Evolutionary conservation across 2,797 vertebrate species (phyloP).

Genomic region (Kryptopterus vitreolus): DNA sequence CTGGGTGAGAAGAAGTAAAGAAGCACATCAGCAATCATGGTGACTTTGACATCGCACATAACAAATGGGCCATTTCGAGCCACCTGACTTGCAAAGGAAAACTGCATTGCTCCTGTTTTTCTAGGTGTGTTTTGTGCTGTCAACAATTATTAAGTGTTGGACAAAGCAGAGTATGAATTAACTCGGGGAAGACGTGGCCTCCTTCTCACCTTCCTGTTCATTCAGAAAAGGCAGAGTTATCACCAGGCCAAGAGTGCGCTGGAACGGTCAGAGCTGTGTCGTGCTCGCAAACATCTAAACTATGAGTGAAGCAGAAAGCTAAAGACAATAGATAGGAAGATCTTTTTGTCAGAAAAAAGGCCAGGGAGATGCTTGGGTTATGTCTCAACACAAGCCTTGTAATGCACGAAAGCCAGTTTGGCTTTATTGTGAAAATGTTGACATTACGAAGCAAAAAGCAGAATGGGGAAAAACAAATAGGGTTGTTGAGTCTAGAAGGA

Average conservation of each 20-base stretch:
- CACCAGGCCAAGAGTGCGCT: conserved; percentile 53
- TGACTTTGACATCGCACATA: background rate
- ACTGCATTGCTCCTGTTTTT: background rate
- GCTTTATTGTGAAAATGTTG: background rate
- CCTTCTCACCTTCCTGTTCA: conserved; percentile 59
- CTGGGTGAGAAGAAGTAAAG: background rate
- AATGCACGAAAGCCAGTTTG: background rate
- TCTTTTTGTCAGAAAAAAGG: background rate
- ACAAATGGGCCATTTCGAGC: background rate
- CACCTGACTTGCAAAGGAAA: background rate
- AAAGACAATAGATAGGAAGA: conserved; percentile 14
- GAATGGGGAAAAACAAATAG: background rate
- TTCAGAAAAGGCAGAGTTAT: conserved; percentile 53
- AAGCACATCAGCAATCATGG: background rate
- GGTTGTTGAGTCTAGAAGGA: background rate
- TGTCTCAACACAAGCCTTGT: background rate
- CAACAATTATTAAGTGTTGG: conserved; percentile 46
- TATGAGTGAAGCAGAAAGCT: conserved; percentile 5
- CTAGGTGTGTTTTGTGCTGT: conserved; percentile 24
- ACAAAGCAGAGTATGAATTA: conserved; percentile 41
- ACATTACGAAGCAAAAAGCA: background rate
- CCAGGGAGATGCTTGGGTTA: background rate
- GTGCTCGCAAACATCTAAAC: conserved; percentile 31
- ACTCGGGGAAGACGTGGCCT: conserved; percentile 50
- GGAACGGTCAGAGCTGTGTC: conserved; percentile 47